Base-by-base conservation (phyloP, 2,888 invertebrate genomes). In the Lasiommata megera region DNA sequence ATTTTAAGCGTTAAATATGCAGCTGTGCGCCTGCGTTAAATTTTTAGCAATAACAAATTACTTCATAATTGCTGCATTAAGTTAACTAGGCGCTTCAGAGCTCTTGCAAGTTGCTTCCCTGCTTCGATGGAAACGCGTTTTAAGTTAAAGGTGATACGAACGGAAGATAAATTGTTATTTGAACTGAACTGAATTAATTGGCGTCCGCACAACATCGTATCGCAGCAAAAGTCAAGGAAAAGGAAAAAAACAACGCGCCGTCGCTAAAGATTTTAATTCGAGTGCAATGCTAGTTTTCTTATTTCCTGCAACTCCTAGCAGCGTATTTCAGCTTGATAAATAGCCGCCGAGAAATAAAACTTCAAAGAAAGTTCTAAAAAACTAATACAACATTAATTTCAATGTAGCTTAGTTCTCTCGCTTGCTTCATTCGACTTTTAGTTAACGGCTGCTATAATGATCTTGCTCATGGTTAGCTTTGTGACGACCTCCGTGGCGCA, bases 221-320 rank as follows among this genome's bases (percentile, higher is more conserved):
- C 38, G 31, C 7, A 14, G 14, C 14, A 18, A 1, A 41, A 41
- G 41, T 41, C 18, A 51, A 41, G 47, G 17, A 54, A 50, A 67
- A 23, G 23, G 23, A 64, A 68, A 70, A 70, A 67, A 68, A 74
- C 75, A 72, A 63, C 62, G 56, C 64, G 71, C 63, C 28, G 12
- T 31, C 41, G 28, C 52, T 29, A 41, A 73, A 77, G 76, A 77
- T 78, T 83, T 82, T 82, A 82, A 84, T 83, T 82, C 80, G 59
- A 77, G 77, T 75, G 76, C 79, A 77, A 79, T 76, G 70, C 75
- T 80, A 82, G 70, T 82, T 82, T 82, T 76, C 78, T 79, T 80
- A 77, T 83, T 83, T 74, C 70, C 71, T 43, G 29, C 41, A 51
- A 41, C 48, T 54, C 37, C 44, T 36, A 47, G 59, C 38, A 54